Conservation (phyloP, 2,113 vertebrate species). For the Tenrec ecaudatus region DNA sequence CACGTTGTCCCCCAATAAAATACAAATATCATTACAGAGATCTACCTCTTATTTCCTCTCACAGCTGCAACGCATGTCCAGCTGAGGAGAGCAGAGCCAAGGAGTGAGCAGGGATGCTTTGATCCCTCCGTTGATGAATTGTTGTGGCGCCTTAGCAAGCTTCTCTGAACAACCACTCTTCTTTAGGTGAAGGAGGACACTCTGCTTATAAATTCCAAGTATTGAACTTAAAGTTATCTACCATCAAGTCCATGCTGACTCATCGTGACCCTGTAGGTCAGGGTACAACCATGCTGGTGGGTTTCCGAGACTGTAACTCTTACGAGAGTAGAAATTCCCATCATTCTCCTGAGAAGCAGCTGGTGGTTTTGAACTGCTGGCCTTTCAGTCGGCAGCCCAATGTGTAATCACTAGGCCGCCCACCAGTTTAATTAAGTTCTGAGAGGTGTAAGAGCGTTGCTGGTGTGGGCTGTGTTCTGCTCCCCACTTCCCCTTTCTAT, state of each 20-base stretch:
- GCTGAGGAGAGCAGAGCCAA: background rate
- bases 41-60: background rate
- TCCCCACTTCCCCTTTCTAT: background rate
- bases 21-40: background rate
- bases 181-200: background rate
- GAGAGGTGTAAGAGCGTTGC: background rate
- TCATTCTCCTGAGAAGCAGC: no score
- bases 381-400: no score
- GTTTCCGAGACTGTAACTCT: no score
- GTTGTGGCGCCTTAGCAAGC: background rate
- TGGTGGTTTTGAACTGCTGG: no score
- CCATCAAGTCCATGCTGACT: no score
- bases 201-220: constrained; percentile 9
- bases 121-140: constrained; percentile 6
- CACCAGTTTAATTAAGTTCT: constrained; percentile 38
- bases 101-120: background rate
- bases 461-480: background rate
- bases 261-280: no score
- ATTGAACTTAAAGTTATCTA: constrained; percentile 24
- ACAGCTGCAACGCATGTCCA: background rate
- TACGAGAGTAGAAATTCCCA: no score
- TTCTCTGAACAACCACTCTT: background rate
- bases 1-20: background rate
- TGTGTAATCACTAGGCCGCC: no score
- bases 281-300: no score